Conservation (phyloP, 2,888 invertebrate genomes). For the Yponomeuta plumbellus region DNA sequence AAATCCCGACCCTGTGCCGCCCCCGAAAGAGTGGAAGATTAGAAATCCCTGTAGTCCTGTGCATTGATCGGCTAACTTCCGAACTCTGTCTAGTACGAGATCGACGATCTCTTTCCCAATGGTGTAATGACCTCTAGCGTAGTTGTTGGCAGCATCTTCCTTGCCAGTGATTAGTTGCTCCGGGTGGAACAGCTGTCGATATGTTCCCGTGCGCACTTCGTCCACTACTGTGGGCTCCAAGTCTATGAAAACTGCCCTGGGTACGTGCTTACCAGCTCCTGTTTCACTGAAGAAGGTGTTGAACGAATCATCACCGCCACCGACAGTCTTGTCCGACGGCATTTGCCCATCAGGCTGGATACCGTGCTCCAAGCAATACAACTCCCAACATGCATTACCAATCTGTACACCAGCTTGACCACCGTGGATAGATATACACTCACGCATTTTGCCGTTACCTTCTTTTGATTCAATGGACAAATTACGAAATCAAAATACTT, state of each 20-base stretch:
- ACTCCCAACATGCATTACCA: conserved; percentile 87
- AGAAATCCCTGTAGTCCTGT: conserved; percentile 94
- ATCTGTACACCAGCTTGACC: conserved; percentile 61
- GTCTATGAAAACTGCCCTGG: conserved; percentile 95
- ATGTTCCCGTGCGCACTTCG: conserved; percentile 95
- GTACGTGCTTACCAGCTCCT: conserved; percentile 96
- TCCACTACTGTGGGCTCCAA: conserved; percentile 97
- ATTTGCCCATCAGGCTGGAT: conserved; percentile 91
- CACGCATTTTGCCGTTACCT: background rate
- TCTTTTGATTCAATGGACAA: background rate
- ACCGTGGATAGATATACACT: conserved; percentile 13
- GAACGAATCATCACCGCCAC: conserved; percentile 95
- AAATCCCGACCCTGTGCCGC: conserved; percentile 96
- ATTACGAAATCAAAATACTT: too few species aligned
- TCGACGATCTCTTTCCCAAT: conserved; percentile 97
- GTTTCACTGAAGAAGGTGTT: conserved; percentile 97
- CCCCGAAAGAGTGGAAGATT: conserved; percentile 96
- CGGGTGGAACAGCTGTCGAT: conserved; percentile 96
- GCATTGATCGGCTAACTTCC: conserved; percentile 92
- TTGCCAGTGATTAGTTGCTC: conserved; percentile 95
- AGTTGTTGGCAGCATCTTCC: conserved; percentile 98
- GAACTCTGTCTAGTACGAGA: conserved; percentile 88
- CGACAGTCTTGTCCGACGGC: conserved; percentile 88
- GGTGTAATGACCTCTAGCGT: conserved; percentile 97
- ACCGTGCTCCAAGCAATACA: conserved; percentile 88